Conservation (phyloP, 2,888 invertebrate genomes). For the Caenorhabditis sp. region DNA sequence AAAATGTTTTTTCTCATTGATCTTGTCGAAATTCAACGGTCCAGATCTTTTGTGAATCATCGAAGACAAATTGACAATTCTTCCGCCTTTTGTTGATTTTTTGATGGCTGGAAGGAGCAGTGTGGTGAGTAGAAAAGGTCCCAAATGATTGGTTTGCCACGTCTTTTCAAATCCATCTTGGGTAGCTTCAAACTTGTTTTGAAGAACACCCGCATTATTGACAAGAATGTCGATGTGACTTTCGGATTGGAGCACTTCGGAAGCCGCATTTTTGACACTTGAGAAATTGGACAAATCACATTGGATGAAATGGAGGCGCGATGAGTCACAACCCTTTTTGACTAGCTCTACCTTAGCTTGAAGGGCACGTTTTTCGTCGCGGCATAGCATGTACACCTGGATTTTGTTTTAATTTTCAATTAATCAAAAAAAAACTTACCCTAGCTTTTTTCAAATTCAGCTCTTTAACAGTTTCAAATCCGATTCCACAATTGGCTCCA, state of each 20-base stretch:
- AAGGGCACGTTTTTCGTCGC: slow-evolving; percentile 57
- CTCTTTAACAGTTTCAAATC: slow-evolving; percentile 71
- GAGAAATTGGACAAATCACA: slow-evolving; percentile 65
- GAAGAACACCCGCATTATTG: slow-evolving; percentile 84
- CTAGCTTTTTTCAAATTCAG: slow-evolving; percentile 63
- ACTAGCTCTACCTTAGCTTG: slow-evolving; percentile 56
- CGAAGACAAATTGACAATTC: slow-evolving; percentile 84
- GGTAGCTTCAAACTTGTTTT: slow-evolving; percentile 78
- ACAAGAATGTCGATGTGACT: slow-evolving; percentile 69
- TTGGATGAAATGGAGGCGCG: slow-evolving; percentile 62
- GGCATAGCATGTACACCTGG: slow-evolving; percentile 68
- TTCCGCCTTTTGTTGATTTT: slow-evolving; percentile 73
- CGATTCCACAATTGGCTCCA: slow-evolving; percentile 90
- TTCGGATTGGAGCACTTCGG: slow-evolving; percentile 51
- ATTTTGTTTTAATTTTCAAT: too few relatives aligned
- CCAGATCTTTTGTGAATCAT: slow-evolving; percentile 39
- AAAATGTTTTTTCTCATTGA: slow-evolving; percentile 60
- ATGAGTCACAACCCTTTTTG: slow-evolving; percentile 63
- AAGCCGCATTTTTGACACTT: slow-evolving; percentile 58
- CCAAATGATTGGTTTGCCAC: slow-evolving; percentile 85
- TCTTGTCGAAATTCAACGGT: slow-evolving; percentile 49
- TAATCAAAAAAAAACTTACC: too few relatives aligned
- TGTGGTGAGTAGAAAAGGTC: slow-evolving; percentile 76
- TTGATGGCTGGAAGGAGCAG: slow-evolving; percentile 81
- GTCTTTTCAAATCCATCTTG: slow-evolving; percentile 87